Conservation (phyloP, 2,888 invertebrate species). For the Drosophila tripunctata region DNA sequence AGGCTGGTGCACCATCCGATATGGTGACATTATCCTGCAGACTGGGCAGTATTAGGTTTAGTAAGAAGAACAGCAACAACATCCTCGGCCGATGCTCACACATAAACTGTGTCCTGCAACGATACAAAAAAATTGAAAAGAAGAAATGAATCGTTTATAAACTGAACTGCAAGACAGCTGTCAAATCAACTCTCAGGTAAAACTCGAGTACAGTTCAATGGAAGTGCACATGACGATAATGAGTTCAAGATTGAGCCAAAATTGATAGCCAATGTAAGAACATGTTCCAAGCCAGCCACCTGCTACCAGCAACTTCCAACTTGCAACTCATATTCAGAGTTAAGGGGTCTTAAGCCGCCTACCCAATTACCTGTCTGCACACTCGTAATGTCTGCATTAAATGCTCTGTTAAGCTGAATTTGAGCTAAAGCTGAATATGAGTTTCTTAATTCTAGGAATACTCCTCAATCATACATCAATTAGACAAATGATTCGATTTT, state of each 20-base stretch:
- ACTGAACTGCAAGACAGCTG: constrained; percentile 23
- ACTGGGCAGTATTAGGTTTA: constrained; percentile 16
- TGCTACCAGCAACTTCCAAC: too few species aligned
- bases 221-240: constrained; percentile 5
- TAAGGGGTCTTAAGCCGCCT: neutral
- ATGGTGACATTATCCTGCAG: constrained; percentile 47
- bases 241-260: neutral
- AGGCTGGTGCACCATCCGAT: constrained; percentile 15
- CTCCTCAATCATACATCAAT: too few species aligned
- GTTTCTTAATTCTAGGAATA: neutral
- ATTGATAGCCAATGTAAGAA: constrained; percentile 11
- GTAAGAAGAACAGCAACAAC: constrained; percentile 42
- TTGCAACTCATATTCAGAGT: neutral
- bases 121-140: constrained; percentile 8
- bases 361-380: constrained; percentile 15
- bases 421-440: constrained; percentile 12
- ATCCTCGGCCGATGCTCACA: constrained; percentile 32
- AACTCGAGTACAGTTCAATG: constrained; percentile 1
- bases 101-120: constrained; percentile 48
- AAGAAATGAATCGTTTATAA: neutral
- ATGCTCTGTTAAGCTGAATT: constrained; percentile 37
- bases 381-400: constrained; percentile 35
- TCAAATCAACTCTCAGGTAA: constrained; percentile 26
- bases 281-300: constrained; percentile 1
- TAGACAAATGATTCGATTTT: too few species aligned